These are phyloP conservation scores for Xestia xanthographa DNA, from an alignment of 2,888 invertebrate species.

Conservation along the genomic window DNA sequence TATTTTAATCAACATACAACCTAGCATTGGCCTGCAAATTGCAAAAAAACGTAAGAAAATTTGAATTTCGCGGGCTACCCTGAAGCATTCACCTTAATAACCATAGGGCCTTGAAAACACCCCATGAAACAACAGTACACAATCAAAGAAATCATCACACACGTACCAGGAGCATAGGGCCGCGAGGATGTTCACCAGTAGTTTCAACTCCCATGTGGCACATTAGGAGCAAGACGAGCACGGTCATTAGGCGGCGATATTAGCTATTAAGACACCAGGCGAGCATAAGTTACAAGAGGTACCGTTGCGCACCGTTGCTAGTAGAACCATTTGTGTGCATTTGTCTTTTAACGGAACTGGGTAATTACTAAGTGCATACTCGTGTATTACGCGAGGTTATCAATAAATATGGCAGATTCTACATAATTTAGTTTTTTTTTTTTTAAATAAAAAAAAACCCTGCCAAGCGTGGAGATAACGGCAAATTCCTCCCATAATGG, in stretches of 20 bases:
- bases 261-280: slow-evolving; percentile 88
- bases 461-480: too few relatives aligned
- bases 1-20: too few relatives aligned
- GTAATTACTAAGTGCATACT: slow-evolving; percentile 65
- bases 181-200: slow-evolving; percentile 64
- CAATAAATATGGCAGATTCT: slow-evolving; percentile 46
- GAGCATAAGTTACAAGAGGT: slow-evolving; percentile 77
- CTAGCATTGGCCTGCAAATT: too few relatives aligned
- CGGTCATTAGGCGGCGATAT: slow-evolving; percentile 90
- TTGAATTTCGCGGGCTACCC: too few relatives aligned
- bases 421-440: background rate
- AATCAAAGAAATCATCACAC: slow-evolving; percentile 52
- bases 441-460: too few relatives aligned
- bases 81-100: too few relatives aligned
- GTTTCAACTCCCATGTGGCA: slow-evolving; percentile 81
- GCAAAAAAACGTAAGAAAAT: too few relatives aligned
- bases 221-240: slow-evolving; percentile 88
- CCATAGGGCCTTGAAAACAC: background rate
- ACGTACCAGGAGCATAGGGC: slow-evolving; percentile 66
- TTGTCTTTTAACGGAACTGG: slow-evolving; percentile 79
- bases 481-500: too few relatives aligned
- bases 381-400: slow-evolving; percentile 57
- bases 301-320: slow-evolving; percentile 77
- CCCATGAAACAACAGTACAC: slow-evolving; percentile 25
- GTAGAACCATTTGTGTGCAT: slow-evolving; percentile 82